Evolutionary conservation across 2,888 invertebrate species (phyloP).

Genomic region (Cantharis lateralis): DNA sequence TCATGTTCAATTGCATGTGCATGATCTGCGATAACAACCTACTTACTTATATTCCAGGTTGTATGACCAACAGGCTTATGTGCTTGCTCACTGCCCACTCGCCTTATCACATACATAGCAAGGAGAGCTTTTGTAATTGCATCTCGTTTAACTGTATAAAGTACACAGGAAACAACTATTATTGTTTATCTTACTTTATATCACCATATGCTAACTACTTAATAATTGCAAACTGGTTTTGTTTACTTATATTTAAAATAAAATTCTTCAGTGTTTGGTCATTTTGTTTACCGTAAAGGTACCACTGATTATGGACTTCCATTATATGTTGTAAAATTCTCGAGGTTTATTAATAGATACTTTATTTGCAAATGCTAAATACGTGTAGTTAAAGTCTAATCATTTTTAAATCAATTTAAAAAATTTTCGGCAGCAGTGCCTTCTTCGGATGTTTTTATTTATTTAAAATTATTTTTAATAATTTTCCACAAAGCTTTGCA

Average conservation of each 20-base stretch:
- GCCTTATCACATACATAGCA: slow-evolving; percentile 43
- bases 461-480: no score
- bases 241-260: slow-evolving; percentile 27
- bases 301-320: neutral
- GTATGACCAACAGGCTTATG: slow-evolving; percentile 36
- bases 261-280: slow-evolving; percentile 27
- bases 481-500: no score
- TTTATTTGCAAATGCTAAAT: no score
- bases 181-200: slow-evolving; percentile 46
- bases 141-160: slow-evolving; percentile 47
- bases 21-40: slow-evolving; percentile 34
- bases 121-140: slow-evolving; percentile 46
- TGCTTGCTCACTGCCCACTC: slow-evolving; percentile 38
- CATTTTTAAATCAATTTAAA: no score
- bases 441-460: no score
- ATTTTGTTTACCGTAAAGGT: slow-evolving; percentile 11
- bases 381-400: no score
- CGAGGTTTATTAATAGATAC: neutral
- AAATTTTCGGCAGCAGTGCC: no score
- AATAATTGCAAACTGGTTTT: slow-evolving; percentile 41
- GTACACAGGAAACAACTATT: slow-evolving; percentile 45
- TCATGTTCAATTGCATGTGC: slow-evolving; percentile 30
- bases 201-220: slow-evolving; percentile 46
- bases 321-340: neutral
- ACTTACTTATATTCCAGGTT: slow-evolving; percentile 28